Conservation (phyloP, 2,888 invertebrate genomes). For the Myopa testacea region DNA sequence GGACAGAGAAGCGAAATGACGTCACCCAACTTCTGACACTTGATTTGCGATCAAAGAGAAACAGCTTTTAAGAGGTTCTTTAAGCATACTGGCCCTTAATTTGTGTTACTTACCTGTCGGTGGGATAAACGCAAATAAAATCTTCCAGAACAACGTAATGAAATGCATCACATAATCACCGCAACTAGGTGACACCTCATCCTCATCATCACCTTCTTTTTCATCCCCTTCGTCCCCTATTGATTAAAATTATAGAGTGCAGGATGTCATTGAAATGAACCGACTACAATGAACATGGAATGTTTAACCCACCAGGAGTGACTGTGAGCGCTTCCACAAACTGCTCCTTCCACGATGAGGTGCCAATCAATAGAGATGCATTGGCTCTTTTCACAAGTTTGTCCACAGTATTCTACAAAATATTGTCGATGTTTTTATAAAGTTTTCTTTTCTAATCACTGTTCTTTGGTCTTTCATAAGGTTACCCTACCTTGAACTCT, state of each 20-base stretch:
- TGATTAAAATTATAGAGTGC: not conserved
- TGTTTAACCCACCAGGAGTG: constrained; percentile 77
- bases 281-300: not conserved
- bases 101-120: constrained; percentile 83
- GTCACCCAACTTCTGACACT: not conserved
- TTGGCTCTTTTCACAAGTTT: constrained; percentile 97
- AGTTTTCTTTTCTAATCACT: not conserved
- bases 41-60: not conserved
- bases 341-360: constrained; percentile 99
- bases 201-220: constrained; percentile 72
- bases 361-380: constrained; percentile 91
- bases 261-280: not conserved
- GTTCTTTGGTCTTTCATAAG: too few species aligned
- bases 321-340: constrained; percentile 97
- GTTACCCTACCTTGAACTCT: constrained; percentile 90
- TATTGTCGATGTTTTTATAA: not conserved
- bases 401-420: constrained; percentile 91
- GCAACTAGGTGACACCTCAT: constrained; percentile 80
- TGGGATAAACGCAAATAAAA: constrained; percentile 96
- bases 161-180: constrained; percentile 96
- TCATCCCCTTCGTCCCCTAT: constrained; percentile 69
- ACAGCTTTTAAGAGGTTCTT: not conserved
- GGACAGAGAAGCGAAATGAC: constrained; percentile 38
- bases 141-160: constrained; percentile 97
- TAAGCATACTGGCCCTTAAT: not conserved